Evolutionary conservation across 2,113 vertebrate species (phyloP).

Genomic region (Chinchilla lanigera): DNA sequence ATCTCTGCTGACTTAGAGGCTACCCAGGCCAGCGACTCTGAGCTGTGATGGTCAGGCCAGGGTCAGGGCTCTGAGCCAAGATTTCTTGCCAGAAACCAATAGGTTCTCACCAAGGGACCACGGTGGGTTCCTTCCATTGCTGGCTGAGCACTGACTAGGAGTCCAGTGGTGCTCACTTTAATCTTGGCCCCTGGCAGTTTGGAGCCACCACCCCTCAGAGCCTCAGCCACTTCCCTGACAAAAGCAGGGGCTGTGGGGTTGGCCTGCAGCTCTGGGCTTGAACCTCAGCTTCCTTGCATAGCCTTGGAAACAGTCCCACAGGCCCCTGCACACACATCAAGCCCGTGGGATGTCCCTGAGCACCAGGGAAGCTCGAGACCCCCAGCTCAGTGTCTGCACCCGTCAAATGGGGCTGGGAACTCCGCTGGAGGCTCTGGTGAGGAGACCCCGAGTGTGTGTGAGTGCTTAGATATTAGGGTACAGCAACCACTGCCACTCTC

Average conservation of each 20-base stretch:
- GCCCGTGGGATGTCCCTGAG: not conserved
- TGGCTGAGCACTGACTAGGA: not conserved
- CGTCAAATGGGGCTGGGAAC: not conserved
- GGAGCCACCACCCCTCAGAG: fast-evolving
- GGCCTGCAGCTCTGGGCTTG: not conserved
- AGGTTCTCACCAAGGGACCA: not conserved
- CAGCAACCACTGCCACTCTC: not conserved
- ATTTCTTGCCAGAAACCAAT: not conserved
- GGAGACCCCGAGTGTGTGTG: not conserved
- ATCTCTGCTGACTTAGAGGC: not conserved
- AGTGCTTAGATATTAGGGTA: not conserved
- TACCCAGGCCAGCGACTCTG: not conserved
- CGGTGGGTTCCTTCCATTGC: not conserved
- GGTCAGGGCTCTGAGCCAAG: not conserved
- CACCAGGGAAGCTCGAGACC: fast-evolving
- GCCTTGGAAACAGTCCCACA: not conserved
- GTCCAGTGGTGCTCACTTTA: not conserved
- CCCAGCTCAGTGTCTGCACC: not conserved
- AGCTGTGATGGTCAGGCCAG: not conserved
- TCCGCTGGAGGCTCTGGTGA: fast-evolving
- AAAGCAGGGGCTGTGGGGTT: not conserved
- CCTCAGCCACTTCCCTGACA: not conserved
- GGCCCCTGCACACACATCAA: not conserved
- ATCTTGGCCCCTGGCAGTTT: not conserved
- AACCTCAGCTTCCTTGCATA: not conserved